phyloP scores from a whole-genome alignment of 1,140 invertebrate species.

The Brachystomella parvula region DNA sequence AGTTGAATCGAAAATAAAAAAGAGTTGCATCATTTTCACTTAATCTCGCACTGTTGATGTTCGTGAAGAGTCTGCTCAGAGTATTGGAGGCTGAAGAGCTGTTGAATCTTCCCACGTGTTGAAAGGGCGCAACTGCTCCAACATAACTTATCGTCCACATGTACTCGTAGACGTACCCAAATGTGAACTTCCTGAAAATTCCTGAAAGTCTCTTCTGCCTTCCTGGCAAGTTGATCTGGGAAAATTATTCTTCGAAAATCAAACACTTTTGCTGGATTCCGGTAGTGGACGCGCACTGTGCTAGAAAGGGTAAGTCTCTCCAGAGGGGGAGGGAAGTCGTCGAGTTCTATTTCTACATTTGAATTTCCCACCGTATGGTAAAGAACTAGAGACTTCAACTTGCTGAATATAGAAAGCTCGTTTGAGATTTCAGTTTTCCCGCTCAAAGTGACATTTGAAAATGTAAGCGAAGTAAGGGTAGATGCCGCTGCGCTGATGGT shows the following conservation, averaged over 20 bases:
- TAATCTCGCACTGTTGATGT: not conserved
- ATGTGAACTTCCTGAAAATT: not conserved
- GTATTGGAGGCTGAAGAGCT: not conserved
- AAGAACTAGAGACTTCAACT: not conserved
- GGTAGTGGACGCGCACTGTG: not conserved
- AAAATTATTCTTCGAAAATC: not conserved
- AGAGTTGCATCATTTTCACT: not conserved
- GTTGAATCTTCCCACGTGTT: not conserved
- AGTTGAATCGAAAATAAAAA: not conserved
- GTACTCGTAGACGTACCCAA: not conserved
- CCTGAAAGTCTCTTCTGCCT: not conserved
- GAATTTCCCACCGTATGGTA: not conserved
- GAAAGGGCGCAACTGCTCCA: not conserved
- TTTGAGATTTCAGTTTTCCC: not conserved
- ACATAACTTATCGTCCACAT: not conserved
- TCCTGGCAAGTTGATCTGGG: not conserved
- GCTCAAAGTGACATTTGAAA: not conserved
- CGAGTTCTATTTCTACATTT: not conserved
- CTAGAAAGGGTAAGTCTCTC: not conserved
- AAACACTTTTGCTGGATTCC: not conserved
- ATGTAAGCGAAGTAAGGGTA: not conserved
- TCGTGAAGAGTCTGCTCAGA: not conserved
- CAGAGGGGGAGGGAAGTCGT: not conserved
- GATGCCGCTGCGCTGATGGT: not conserved
- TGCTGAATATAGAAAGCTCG: not conserved